These are phyloP conservation scores for Platycnemis pennipes DNA, from an alignment of 2,888 invertebrate species.

Conservation along the genomic window DNA sequence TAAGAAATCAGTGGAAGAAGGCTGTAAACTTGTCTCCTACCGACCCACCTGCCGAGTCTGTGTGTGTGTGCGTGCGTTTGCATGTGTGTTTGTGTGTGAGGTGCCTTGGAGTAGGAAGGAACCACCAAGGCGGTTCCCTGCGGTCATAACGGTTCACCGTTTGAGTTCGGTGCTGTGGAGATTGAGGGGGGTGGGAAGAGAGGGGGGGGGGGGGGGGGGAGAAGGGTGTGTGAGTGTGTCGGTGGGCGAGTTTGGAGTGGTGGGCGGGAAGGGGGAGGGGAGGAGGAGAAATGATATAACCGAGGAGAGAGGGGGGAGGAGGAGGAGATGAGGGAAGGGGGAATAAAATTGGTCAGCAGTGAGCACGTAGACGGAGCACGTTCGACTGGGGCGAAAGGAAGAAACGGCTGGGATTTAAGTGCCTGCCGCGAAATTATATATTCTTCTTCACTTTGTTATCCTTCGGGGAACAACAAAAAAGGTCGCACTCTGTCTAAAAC, in stretches of 20 bases:
- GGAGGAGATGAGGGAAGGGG: background rate
- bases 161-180: slow-evolving; percentile 16
- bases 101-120: slow-evolving; percentile 42
- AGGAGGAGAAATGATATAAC: background rate
- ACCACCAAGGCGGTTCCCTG: slow-evolving; percentile 52
- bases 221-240: background rate
- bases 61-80: too few relatives aligned
- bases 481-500: too few relatives aligned
- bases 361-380: background rate
- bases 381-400: background rate
- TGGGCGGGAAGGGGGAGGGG: background rate
- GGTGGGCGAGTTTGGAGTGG: background rate
- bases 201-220: background rate
- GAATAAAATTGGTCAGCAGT: background rate
- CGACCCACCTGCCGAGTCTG: too few relatives aligned
- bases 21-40: too few relatives aligned
- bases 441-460: background rate
- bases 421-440: background rate
- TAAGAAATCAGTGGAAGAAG: too few relatives aligned
- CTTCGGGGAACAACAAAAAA: background rate
- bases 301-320: background rate
- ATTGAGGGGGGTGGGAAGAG: background rate
- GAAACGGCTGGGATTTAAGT: background rate
- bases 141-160: slow-evolving; percentile 57
- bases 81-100: background rate